Evolutionary conservation across 2,888 invertebrate genomes (phyloP), one percentile per base, ranked within the genome.

Genomic region (Macropis europaea): DNA sequence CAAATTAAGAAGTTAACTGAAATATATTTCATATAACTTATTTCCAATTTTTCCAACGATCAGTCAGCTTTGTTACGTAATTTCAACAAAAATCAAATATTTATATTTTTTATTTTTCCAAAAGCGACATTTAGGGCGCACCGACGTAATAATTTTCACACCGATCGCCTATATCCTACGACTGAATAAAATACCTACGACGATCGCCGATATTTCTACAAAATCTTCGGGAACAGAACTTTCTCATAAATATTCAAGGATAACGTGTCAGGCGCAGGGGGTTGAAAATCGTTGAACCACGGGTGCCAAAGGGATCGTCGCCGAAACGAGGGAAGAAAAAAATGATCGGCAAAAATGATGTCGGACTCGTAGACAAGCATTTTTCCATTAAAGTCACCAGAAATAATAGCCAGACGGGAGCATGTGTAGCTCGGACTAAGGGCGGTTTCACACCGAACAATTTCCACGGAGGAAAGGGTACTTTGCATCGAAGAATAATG

Each of bases 401-500:
- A 43, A 48, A 57, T 62, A 70, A 48, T 57, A 57, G 52, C 11
- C 17, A 48, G n/a, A 36, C 42, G 32, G 9, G 56, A 63, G 54
- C 67, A 71, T 42, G 57, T 64, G 71, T 74, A 72, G 42, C 30
- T 6, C 6, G 34, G 43, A 48, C 47, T 45, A 75, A 61, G 60
- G 50, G 19, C 30, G 32, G 47, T 52, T 34, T 75, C 52, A 11
- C 47, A 32, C 30, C 28, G 60, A 60, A 47, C 42, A 70, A 50
- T 77, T 74, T 76, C 53, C 24, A 56, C 43, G 26, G n/a, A 47
- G 64, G 40, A 70, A 63, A 32, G 45, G 63, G 63, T 52, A 59
- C 62, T 77, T 74, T 60, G 53, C 79, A 77, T 73, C 61, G 66
- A 66, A 59, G 64, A 79, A 75, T 77, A 79, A 75, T 77, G 68